A percentile compares a stretch with the other conserved stretches of the same genome.
Conservation (phyloP, 2,888 invertebrate genomes). For the Charanyca ferruginea region DNA sequence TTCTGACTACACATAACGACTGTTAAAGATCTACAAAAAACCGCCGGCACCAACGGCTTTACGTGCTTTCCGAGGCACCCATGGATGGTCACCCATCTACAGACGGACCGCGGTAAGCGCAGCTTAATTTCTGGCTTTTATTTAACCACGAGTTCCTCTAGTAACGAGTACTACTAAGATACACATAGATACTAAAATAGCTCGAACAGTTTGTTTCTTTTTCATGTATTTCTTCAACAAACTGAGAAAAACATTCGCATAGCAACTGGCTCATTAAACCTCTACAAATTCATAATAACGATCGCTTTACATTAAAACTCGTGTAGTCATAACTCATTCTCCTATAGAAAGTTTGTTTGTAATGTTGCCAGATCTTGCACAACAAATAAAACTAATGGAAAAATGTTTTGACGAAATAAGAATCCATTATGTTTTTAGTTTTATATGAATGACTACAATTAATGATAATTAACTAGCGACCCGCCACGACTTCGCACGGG, state of each 20-base stretch:
- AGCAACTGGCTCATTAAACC: conserved; percentile 14
- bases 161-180: too few species aligned
- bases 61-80: too few species aligned
- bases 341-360: conserved; percentile 1
- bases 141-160: too few species aligned
- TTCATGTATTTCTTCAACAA: conserved; percentile 8
- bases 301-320: conserved; percentile 11
- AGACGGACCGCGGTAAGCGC: too few species aligned
- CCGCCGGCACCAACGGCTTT: too few species aligned
- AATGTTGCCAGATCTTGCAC: conserved; percentile 9
- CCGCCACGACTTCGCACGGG: too few species aligned
- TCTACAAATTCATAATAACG: conserved; percentile 9
- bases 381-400: conserved; percentile 12
- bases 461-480: too few species aligned
- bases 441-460: too few species aligned
- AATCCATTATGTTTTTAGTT: background rate
- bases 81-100: too few species aligned
- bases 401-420: background rate
- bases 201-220: background rate
- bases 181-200: background rate
- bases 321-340: conserved; percentile 16
- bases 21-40: too few species aligned
- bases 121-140: too few species aligned
- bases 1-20: too few species aligned
- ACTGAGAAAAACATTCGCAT: background rate